Percentiles rank a stretch among this genome's conserved stretches.
Conservation (phyloP, 2,888 invertebrate species). For the Lacanobia oleracea region DNA sequence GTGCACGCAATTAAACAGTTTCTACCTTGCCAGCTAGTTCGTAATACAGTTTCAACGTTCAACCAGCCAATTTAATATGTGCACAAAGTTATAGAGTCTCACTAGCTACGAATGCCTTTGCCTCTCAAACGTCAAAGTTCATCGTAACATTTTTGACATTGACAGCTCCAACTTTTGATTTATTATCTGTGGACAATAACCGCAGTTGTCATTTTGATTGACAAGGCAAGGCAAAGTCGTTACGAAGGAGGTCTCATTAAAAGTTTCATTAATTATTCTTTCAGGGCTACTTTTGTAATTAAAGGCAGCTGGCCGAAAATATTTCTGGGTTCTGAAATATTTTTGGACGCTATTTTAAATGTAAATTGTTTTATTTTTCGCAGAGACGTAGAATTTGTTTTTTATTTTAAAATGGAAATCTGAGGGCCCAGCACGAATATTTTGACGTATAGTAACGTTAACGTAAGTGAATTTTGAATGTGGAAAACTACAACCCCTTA, state of each 20-base stretch:
- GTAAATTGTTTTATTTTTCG: constrained; percentile 36
- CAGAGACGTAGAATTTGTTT: constrained; percentile 6
- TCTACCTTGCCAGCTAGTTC: constrained; percentile 36
- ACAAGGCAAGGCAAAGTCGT: constrained; percentile 59
- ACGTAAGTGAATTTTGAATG: too few relatives aligned
- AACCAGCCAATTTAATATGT: constrained; percentile 22
- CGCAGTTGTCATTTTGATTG: constrained; percentile 56
- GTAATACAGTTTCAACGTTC: constrained; percentile 34
- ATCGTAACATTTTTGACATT: constrained; percentile 52
- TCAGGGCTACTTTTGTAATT: constrained; percentile 50
- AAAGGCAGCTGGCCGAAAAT: constrained; percentile 22
- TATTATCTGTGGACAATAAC: constrained; percentile 63
- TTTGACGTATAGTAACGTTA: too few relatives aligned
- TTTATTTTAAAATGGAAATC: constrained; percentile 4
- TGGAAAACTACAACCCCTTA: too few relatives aligned
- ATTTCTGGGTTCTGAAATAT: constrained; percentile 20
- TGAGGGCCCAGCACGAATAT: too few relatives aligned
- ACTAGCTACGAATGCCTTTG: constrained; percentile 27
- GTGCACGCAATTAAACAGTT: constrained; percentile 47
- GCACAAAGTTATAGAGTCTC: constrained; percentile 6
- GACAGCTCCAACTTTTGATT: constrained; percentile 57
- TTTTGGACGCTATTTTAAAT: constrained; percentile 20
- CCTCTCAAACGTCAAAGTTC: constrained; percentile 46
- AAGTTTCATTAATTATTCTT: constrained; percentile 61
- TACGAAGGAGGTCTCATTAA: constrained; percentile 60